phyloP scores from a whole-genome alignment of 2,113 vertebrate genomes.

The Macrotis lagotis region DNA sequence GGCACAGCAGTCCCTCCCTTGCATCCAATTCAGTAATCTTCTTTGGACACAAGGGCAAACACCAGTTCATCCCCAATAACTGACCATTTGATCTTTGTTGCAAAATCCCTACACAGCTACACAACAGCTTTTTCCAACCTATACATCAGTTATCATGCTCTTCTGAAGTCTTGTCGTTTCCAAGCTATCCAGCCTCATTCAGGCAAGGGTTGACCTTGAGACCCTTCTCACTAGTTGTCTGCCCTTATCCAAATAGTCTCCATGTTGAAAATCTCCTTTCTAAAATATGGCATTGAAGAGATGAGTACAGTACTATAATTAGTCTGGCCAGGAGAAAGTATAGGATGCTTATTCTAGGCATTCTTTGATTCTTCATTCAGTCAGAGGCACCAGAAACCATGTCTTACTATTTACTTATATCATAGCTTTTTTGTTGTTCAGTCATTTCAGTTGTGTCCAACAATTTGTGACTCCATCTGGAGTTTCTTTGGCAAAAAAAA shows the following conservation, averaged over 20 bases:
- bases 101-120: background rate
- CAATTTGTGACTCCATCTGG: background rate
- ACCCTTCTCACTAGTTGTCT: background rate
- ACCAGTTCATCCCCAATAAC: background rate
- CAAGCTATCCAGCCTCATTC: background rate
- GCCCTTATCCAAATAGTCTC: background rate
- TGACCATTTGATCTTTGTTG: background rate
- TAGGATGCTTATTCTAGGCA: background rate
- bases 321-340: background rate
- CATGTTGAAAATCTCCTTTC: background rate
- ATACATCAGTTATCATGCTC: no score
- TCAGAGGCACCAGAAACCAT: background rate
- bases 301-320: background rate
- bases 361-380: background rate
- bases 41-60: no score
- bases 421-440: background rate
- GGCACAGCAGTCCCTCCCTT: no score
- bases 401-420: background rate
- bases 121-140: background rate
- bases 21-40: no score
- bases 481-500: background rate
- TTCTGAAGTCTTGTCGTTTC: background rate
- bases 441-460: background rate
- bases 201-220: background rate
- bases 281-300: background rate